Conservation (phyloP, 2,113 vertebrate species). For the Acrocephalus kingi region DNA sequence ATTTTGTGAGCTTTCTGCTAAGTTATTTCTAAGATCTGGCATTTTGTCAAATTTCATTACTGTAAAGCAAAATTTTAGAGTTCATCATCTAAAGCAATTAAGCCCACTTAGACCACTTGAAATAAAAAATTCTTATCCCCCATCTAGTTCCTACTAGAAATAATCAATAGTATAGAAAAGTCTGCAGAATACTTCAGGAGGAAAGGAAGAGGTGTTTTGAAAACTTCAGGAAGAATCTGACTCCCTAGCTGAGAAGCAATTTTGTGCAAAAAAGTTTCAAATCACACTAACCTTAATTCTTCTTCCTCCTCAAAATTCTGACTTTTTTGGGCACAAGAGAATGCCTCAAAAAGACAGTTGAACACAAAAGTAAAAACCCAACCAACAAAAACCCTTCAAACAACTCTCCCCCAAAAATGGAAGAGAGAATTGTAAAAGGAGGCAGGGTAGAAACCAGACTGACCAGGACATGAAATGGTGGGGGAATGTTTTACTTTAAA, state of each 20-base stretch:
- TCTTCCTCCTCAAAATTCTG: not conserved
- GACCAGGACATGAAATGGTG: not conserved
- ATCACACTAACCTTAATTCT: not conserved
- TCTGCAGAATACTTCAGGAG: not conserved
- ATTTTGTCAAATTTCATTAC: not conserved
- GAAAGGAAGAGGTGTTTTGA: not conserved
- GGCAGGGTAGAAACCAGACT: not conserved
- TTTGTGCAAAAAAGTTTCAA: not conserved
- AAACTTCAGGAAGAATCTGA: not conserved
- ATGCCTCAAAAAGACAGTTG: not conserved
- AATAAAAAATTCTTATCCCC: not conserved
- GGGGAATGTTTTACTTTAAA: slow-evolving; percentile 30
- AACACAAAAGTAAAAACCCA: not conserved
- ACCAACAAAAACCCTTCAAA: not conserved
- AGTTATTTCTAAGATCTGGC: not conserved
- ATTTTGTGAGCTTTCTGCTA: not conserved
- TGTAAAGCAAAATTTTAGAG: not conserved
- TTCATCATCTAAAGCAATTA: not conserved
- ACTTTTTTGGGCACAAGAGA: not conserved
- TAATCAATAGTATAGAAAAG: not conserved
- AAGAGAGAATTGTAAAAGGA: not conserved
- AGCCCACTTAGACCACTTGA: not conserved
- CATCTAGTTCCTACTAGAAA: not conserved
- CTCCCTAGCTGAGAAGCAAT: not conserved
- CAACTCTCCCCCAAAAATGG: not conserved